Base-by-base conservation (phyloP, 2,113 vertebrate genomes). In the Leptobrachium leishanense region DNA sequence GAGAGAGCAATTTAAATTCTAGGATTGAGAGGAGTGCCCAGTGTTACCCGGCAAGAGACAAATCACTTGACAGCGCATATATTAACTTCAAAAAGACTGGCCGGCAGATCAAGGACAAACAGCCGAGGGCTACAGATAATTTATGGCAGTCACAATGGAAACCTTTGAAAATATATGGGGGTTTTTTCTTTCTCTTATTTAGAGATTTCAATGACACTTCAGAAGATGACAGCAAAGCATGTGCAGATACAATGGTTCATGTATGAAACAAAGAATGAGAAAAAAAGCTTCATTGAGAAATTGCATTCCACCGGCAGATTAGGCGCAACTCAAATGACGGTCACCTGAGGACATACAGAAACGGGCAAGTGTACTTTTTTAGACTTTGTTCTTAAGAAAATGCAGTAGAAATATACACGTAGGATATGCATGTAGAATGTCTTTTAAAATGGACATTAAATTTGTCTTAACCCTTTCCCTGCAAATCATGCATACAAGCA, bases 81-180 rank as follows among this genome's bases (percentile, higher is more conserved):
- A 68, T 68, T 77, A 59, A 68, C 53, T 40, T 77, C 67, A 77
- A 69, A 77, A 67, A 44, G 15, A 41, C 15, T 70, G 50, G 65
- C 31, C 40, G n/a, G 43, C 40, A 76, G 43, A 65, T 69, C 43
- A 69, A 69, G 42, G 40, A 69, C 15, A 6, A 68, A 20, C 31
- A 65, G 46, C 8, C 63, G 39, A 65, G 43, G 66, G 15, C 3
- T 13, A 43, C 13, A 68, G 3, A 9, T 68, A 10, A 12, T 68
- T 4, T 68, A 43, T 43, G 39, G 41, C 15, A 15, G 42, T 68
- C 41, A 43, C 3, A 59, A 59, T 4, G 55, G 55, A 59, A 11
- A 4, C 55, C 13, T 12, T 59, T 59, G 10, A 12, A 59, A 59
- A 59, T 59, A 59, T 59, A 59, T 2, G 2, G 55, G 55, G 1